Conservation (phyloP, 2,888 invertebrate genomes). For the Drosophila anceps region DNA sequence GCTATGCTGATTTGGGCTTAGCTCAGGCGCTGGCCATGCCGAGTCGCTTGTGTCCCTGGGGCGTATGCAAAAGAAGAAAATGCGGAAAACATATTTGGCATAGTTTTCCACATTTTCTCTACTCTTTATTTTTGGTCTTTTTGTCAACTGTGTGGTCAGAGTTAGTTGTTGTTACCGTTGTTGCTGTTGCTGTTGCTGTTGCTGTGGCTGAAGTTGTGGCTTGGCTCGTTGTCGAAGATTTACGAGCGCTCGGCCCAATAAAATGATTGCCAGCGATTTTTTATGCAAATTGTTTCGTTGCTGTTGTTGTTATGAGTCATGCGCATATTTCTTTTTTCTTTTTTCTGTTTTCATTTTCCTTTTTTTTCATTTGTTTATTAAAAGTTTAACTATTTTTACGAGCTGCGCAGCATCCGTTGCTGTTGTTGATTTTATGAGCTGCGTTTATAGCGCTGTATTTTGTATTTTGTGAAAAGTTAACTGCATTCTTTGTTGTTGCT, state of each 20-base stretch:
- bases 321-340: slow-evolving; percentile 51
- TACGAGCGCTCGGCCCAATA: slow-evolving; percentile 84
- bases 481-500: slow-evolving; percentile 42
- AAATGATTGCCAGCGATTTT: slow-evolving; percentile 85
- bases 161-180: slow-evolving; percentile 11
- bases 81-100: slow-evolving; percentile 81
- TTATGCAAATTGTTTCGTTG: slow-evolving; percentile 83
- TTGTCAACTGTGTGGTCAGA: slow-evolving; percentile 57
- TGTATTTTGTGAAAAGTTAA: slow-evolving; percentile 43
- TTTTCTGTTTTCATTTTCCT: slow-evolving; percentile 37
- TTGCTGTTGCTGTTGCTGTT: slow-evolving; percentile 30
- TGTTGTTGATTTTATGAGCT: slow-evolving; percentile 33
- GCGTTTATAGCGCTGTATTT: slow-evolving; percentile 53
- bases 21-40: slow-evolving; percentile 8
- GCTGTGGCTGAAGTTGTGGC: slow-evolving; percentile 40
- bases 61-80: slow-evolving; percentile 68
- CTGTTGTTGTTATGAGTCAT: slow-evolving; percentile 67
- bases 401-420: slow-evolving; percentile 58
- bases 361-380: slow-evolving; percentile 22
- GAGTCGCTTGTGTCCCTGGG: slow-evolving; percentile 49
- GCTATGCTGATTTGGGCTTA: slow-evolving; percentile 71
- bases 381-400: slow-evolving; percentile 65
- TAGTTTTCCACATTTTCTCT: slow-evolving; percentile 56
- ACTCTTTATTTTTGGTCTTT: slow-evolving; percentile 7
- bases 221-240: slow-evolving; percentile 78